Base-by-base conservation (phyloP, 1,140 invertebrate genomes). In the Phortica variegata region DNA sequence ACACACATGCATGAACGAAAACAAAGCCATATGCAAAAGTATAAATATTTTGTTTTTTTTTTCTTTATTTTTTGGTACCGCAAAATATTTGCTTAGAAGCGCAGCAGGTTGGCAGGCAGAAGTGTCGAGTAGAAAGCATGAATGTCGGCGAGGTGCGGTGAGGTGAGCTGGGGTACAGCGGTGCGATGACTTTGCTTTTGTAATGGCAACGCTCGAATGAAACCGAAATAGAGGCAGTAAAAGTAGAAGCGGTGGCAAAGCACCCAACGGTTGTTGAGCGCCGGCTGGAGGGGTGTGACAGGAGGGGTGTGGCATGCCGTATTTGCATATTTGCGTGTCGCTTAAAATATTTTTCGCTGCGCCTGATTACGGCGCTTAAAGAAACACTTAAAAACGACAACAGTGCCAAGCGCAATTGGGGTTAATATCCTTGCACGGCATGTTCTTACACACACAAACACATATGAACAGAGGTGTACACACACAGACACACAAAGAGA, bases 261-360 rank as follows among this genome's bases (percentile, higher is more conserved):
- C n/a, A n/a, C n/a, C n/a, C n/a, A n/a, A n/a, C n/a, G n/a, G n/a
- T n/a, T n/a, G n/a, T n/a, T n/a, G n/a, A n/a, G n/a, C n/a, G n/a
- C n/a, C n/a, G n/a, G n/a, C n/a, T n/a, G n/a, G n/a, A n/a, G n/a
- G n/a, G n/a, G n/a, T n/a, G n/a, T n/a, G n/a, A n/a, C n/a, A n/a
- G n/a, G n/a, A n/a, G n/a, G n/a, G 47, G 56, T 48, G 45, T 45
- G 48, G 34, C 33, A 40, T n/a, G n/a, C n/a, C 39, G 54, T 58
- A 66, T 66, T 66, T 63, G 63, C 63, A 68, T 68, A 68, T 68
- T 68, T 68, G 63, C 63, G 63, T 68, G 63, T 68, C 59, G 54
- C 56, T 61, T 52, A 45, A 48, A 52, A 60, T 54, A 57, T 55
- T 61, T 58, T 48, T 51, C 65, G 60, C 60, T 68, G 65, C 60